Percentiles rank a stretch among this genome's conserved stretches.
These are phyloP conservation scores for Parasteatoda lunata DNA, from an alignment of 2,888 invertebrate genomes.

Conservation along the genomic window DNA sequence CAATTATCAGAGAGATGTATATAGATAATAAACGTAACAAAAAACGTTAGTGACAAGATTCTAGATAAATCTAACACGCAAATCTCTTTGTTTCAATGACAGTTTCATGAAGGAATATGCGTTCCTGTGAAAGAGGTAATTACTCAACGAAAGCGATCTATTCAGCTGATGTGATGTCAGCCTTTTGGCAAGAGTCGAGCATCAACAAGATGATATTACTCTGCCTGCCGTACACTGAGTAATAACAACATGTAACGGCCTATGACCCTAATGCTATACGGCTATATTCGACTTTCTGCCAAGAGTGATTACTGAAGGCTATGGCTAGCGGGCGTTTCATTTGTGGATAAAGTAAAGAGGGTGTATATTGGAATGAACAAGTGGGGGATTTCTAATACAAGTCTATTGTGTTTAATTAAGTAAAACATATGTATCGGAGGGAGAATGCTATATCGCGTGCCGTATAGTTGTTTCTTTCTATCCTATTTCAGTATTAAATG, in stretches of 20 bases:
- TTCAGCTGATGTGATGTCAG: constrained; percentile 49
- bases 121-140: constrained; percentile 41
- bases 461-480: too few relatives aligned
- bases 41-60: neutral
- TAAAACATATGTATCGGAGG: too few relatives aligned
- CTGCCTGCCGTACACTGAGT: constrained; percentile 37
- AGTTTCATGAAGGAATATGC: constrained; percentile 46
- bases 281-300: constrained; percentile 7
- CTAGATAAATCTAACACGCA: constrained; percentile 11
- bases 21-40: too few relatives aligned
- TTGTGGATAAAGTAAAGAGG: neutral
- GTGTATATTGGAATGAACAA: neutral
- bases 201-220: constrained; percentile 56
- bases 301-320: neutral
- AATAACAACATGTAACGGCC: constrained; percentile 46
- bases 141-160: constrained; percentile 53
- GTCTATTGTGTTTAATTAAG: too few relatives aligned
- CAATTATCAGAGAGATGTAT: too few relatives aligned
- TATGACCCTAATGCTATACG: constrained; percentile 38
- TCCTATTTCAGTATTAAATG: too few relatives aligned
- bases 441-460: too few relatives aligned
- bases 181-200: constrained; percentile 49
- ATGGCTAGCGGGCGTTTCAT: neutral
- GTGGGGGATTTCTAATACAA: neutral
- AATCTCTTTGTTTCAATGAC: constrained; percentile 33